Base-by-base conservation (phyloP, 2,113 vertebrate species). In the Ursus arctos region DNA sequence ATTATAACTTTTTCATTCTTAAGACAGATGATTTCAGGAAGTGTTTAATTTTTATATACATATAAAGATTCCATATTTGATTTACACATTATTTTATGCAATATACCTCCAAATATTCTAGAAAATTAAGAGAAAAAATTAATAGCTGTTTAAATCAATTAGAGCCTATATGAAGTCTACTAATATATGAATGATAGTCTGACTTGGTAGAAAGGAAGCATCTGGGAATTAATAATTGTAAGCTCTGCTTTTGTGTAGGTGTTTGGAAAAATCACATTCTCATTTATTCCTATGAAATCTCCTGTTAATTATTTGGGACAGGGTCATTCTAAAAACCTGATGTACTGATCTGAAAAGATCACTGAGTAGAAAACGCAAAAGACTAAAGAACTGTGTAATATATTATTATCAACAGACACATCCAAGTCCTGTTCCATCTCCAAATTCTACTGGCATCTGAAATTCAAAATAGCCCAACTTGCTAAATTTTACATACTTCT, bases 21-120 rank as follows among this genome's bases (percentile, higher is more conserved):
- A 95, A 95, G 51, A 88, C 11, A 51, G 57, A 65, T 15, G 77
- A 91, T 72, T 94, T 92, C 72, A 83, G 40, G 49, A 86, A 71
- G 16, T 71, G 14, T 88, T 91, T 85, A 71, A 86, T 59, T 94
- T 86, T 77, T 65, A 63, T 33, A 43, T 55, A 91, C 36, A 55
- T 89, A 49, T 43, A 76, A 43, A 77, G 28, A 82, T 53, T 92
- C 40, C 11, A 43, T 61, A 89, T 71, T 90, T 94, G 13, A 92
- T 72, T 77, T 49, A 88, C 16, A 89, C 40, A 77, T 92, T 69
- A 49, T 74, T 85, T 89, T 80, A 67, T 77, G 69, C 6, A 72
- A 13, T 21, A 53, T 63, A 82, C 9, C 18, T 53, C 53, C 36
- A 94, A 84, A 86, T 69, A 43, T 1, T 86, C 26, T 47, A 83